A percentile compares a stretch with the other conserved stretches of the same genome.
Evolutionary conservation across 1,140 invertebrate species (phyloP).

Genomic region (Macrobrachium rosenbergii): DNA sequence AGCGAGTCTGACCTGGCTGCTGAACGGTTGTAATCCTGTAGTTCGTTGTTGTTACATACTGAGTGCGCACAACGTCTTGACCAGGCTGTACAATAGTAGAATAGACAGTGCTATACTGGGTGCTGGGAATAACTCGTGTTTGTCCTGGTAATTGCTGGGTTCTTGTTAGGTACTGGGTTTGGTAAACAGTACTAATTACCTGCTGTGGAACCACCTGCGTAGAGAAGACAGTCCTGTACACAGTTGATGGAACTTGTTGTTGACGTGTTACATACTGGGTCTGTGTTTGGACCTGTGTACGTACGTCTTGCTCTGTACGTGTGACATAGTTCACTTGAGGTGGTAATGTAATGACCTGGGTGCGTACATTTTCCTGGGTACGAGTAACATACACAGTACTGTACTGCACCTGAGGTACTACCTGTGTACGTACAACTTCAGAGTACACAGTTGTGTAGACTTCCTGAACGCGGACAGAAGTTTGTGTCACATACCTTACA

Average conservation of each 20-base stretch:
- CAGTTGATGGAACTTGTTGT: constrained; percentile 50
- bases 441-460: constrained; percentile 55
- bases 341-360: constrained; percentile 45
- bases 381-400: constrained; percentile 35
- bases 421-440: constrained; percentile 29
- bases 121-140: constrained; percentile 41
- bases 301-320: constrained; percentile 31
- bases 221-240: constrained; percentile 45
- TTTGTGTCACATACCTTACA: constrained; percentile 37
- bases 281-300: constrained; percentile 40
- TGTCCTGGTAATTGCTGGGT: constrained; percentile 49
- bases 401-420: constrained; percentile 31
- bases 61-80: constrained; percentile 30
- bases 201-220: constrained; percentile 53
- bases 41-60: constrained; percentile 28
- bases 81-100: constrained; percentile 42
- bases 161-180: constrained; percentile 48
- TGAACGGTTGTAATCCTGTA: constrained; percentile 24
- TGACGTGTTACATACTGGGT: constrained; percentile 42
- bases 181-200: constrained; percentile 51
- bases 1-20: constrained; percentile 39
- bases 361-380: constrained; percentile 43
- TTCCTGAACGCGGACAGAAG: constrained; percentile 26
- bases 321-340: constrained; percentile 55
- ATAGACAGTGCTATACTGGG: constrained; percentile 52